Evolutionary conservation across 2,888 invertebrate genomes (phyloP), one percentile per base, ranked within the genome.

Genomic region (Loripinus fragilis): DNA sequence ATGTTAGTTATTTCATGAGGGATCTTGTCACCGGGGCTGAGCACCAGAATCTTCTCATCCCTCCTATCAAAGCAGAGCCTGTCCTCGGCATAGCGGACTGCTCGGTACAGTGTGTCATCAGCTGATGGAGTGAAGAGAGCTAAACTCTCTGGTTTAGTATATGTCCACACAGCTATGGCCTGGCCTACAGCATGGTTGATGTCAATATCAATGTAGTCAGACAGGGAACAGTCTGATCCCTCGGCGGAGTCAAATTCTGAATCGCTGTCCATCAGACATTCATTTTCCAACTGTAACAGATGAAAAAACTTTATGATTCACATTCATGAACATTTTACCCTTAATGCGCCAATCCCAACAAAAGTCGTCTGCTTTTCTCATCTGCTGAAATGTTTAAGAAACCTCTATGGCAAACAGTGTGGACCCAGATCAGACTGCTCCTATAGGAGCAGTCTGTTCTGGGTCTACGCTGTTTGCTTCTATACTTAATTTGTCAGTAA

Each of bases 121-220:
- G 81, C 78, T 10, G 84, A 60, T 0, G 90, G 89, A 12, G 88
- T 89, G 77, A 87, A 90, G 3, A 91, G 80, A 17, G 86, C 85
- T 12, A 90, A 77, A n/a, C 82, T 86, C 64, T 90, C 87, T 1
- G 85, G 87, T 25, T 81, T 80, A 17, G 74, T 80, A 75, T 86
- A 86, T 1, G 88, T 87, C 90, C 91, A 90, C 15, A 91, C 77
- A 0, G 85, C 89, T 23, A 90, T 81, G 12, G 88, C 83, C 52
- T 86, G 83, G 0, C 88, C 89, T 28, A 87, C 72, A 0, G 86
- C 78, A 15, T 80, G 77, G 35, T 85, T 81, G 42, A 86, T 75
- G 73, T 87, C 83, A 12, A 89, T 74, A 41, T 85, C 80, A 0
- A 80, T 79, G 60, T 78, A 83, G 20, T 81, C 80, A 12, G 81